These are phyloP conservation scores for Scalopus aquaticus DNA, from an alignment of 2,113 vertebrate genomes.

Conservation along the genomic window DNA sequence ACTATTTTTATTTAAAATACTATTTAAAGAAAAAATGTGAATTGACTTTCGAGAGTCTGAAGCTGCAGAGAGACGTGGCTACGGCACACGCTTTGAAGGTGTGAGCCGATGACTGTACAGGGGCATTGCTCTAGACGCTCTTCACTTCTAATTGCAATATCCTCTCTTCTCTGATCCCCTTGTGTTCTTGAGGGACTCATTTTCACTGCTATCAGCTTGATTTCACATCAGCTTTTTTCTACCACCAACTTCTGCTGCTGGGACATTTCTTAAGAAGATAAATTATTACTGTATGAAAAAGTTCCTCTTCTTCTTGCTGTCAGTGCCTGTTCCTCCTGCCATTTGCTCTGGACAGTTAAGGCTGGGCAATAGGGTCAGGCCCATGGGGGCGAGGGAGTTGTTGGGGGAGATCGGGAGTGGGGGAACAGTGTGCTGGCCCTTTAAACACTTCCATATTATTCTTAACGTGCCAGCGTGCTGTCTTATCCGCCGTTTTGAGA, in stretches of 20 bases:
- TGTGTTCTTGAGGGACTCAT: neutral
- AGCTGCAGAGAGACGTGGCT: neutral
- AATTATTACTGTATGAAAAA: neutral
- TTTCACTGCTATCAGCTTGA: neutral
- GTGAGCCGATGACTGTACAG: no score
- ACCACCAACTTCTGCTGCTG: neutral
- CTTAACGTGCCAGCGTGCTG: no score
- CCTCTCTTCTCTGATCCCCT: neutral
- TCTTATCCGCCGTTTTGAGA: no score
- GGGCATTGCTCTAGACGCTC: neutral
- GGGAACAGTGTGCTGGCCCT: no score
- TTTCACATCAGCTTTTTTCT: neutral
- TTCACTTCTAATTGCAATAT: neutral
- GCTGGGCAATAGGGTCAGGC: rapidly evolving
- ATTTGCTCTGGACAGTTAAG: neutral
- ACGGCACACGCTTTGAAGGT: neutral
- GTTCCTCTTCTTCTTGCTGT: neutral
- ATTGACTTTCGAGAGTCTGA: neutral
- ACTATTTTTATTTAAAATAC: neutral
- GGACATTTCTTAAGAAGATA: neutral
- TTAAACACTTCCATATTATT: neutral
- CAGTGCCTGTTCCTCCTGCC: neutral
- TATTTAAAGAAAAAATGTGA: neutral
- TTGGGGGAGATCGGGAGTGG: no score
- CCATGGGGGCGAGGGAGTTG: no score